A percentile compares a stretch with the other conserved stretches of the same genome.
These are phyloP conservation scores for Pseudolycoriella hygida DNA, from an alignment of 2,888 invertebrate species.

Conservation along the genomic window DNA sequence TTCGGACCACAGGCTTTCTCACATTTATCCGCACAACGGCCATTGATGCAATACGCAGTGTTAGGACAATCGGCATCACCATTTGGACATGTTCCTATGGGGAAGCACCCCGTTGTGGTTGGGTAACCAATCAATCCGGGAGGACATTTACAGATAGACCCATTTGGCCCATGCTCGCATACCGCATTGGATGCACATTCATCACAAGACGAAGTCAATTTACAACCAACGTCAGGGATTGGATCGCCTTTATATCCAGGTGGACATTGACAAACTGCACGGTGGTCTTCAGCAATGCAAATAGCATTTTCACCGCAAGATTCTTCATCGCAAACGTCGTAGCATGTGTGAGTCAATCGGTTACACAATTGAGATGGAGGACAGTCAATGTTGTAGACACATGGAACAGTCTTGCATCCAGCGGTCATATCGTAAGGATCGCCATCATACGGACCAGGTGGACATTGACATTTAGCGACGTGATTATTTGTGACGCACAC, in stretches of 20 bases:
- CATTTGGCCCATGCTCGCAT: conserved; percentile 49
- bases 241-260: conserved; percentile 68
- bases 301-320: conserved; percentile 77
- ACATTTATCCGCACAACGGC: conserved; percentile 65
- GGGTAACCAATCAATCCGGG: conserved; percentile 61
- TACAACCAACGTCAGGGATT: conserved; percentile 66
- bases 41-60: conserved; percentile 51
- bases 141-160: conserved; percentile 65
- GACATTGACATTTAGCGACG: conserved; percentile 76
- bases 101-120: conserved; percentile 52
- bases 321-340: conserved; percentile 61
- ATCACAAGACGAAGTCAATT: conserved; percentile 52
- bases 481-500: conserved; percentile 81
- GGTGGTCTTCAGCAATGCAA: conserved; percentile 72
- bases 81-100: conserved; percentile 55
- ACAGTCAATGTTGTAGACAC: conserved; percentile 75
- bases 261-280: conserved; percentile 68
- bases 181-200: conserved; percentile 68
- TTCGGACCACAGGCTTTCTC: conserved; percentile 67
- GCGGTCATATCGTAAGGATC: conserved; percentile 59
- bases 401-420: conserved; percentile 66
- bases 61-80: conserved; percentile 59
- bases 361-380: conserved; percentile 64
- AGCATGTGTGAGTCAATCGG: conserved; percentile 63
- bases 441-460: conserved; percentile 70